Evolutionary conservation across 2,888 invertebrate genomes (phyloP).

Genomic region (Limnephilus auricula): DNA sequence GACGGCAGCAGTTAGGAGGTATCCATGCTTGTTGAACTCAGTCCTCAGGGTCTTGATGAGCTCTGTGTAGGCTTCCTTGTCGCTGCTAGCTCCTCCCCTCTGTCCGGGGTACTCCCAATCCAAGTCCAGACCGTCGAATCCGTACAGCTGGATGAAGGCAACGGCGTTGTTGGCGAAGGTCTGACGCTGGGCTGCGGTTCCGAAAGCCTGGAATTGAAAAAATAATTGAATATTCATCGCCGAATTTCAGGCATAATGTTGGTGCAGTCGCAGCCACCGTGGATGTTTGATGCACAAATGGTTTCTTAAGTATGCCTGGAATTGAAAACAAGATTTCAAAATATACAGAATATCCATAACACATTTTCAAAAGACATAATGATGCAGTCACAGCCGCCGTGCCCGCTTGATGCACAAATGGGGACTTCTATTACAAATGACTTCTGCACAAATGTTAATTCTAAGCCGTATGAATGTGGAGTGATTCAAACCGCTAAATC

Average conservation of each 20-base stretch:
- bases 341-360: background rate
- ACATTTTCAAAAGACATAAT: background rate
- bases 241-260: too few relatives aligned
- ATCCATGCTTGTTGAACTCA: slow-evolving; percentile 76
- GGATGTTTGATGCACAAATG: too few relatives aligned
- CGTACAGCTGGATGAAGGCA: slow-evolving; percentile 76
- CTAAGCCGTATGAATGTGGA: too few relatives aligned
- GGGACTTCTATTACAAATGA: too few relatives aligned
- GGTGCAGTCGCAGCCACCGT: too few relatives aligned
- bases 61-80: slow-evolving; percentile 75
- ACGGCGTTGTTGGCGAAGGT: slow-evolving; percentile 79
- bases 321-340: background rate
- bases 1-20: slow-evolving; percentile 80
- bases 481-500: too few relatives aligned
- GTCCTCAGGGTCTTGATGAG: slow-evolving; percentile 78
- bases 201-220: slow-evolving; percentile 71
- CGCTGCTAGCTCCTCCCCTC: slow-evolving; percentile 68
- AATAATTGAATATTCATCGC: too few relatives aligned
- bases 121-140: slow-evolving; percentile 84
- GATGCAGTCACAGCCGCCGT: background rate
- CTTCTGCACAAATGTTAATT: too few relatives aligned
- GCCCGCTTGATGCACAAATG: too few relatives aligned
- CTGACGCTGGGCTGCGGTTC: slow-evolving; percentile 68
- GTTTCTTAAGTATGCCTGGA: too few relatives aligned
- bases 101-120: slow-evolving; percentile 84